Conservation (phyloP, 1,140 invertebrate species). For the Leptoteleia sp. region DNA sequence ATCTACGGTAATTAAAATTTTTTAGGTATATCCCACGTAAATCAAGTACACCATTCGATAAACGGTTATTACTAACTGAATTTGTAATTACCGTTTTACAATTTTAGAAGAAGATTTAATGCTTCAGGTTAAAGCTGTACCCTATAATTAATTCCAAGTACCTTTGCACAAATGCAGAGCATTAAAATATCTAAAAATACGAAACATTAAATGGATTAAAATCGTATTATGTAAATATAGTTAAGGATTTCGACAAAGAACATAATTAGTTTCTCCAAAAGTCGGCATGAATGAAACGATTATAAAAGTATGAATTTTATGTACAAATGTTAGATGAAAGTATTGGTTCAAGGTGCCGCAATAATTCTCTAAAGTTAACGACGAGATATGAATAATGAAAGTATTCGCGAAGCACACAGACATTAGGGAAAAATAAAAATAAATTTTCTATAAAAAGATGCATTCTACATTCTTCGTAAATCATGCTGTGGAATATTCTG, state of each 20-base stretch:
- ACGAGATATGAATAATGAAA: slow-evolving; percentile 26
- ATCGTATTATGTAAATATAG: slow-evolving; percentile 29
- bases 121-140: slow-evolving; percentile 34
- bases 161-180: background rate
- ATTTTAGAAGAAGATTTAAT: background rate
- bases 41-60: background rate
- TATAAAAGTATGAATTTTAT: slow-evolving; percentile 47
- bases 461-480: background rate
- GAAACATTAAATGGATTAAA: slow-evolving; percentile 17
- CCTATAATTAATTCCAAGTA: slow-evolving; percentile 12
- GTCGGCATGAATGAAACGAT: slow-evolving; percentile 50
- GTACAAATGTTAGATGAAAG: slow-evolving; percentile 58
- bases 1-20: slow-evolving; percentile 7
- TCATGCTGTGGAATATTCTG: background rate
- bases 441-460: slow-evolving; percentile 29
- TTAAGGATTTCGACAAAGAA: slow-evolving; percentile 30
- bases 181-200: slow-evolving; percentile 8
- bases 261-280: slow-evolving; percentile 26
- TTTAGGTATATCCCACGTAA: slow-evolving; percentile 4
- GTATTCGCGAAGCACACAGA: slow-evolving; percentile 23
- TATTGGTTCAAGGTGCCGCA: slow-evolving; percentile 31
- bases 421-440: slow-evolving; percentile 33
- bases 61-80: slow-evolving; percentile 1
- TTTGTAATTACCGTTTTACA: slow-evolving; percentile 1
- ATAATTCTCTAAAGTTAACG: slow-evolving; percentile 51